Conservation (phyloP, 2,888 invertebrate genomes). For the Loripinus fragilis region DNA sequence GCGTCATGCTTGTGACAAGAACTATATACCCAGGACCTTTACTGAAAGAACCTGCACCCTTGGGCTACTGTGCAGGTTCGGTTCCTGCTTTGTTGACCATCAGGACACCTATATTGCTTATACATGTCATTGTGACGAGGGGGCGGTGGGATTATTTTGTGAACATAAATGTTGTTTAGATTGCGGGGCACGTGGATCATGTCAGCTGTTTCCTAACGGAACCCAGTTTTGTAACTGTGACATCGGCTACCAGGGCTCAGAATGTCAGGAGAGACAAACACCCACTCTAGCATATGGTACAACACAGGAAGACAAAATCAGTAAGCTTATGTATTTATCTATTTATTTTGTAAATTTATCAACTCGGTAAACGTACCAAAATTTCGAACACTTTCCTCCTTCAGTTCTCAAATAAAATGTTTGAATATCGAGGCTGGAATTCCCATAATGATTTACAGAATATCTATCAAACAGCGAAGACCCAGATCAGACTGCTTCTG, state of each 20-base stretch:
- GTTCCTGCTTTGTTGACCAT: conserved; percentile 34
- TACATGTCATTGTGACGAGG: conserved; percentile 44
- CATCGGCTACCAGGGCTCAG: conserved; percentile 29
- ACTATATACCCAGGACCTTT: conserved; percentile 28
- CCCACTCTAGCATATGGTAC: not conserved
- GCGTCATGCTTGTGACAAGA: not conserved
- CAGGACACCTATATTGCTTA: conserved; percentile 36
- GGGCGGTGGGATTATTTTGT: conserved; percentile 45
- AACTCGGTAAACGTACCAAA: too few species aligned
- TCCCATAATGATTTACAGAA: too few species aligned
- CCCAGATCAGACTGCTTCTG: too few species aligned
- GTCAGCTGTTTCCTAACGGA: conserved; percentile 36
- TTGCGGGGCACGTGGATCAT: conserved; percentile 45
- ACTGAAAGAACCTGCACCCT: conserved; percentile 28
- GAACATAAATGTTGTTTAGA: conserved; percentile 49
- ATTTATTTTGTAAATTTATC: too few species aligned
- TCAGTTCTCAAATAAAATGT: too few species aligned
- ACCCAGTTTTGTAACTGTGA: conserved; percentile 40
- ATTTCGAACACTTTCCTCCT: too few species aligned
- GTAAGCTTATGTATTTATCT: too few species aligned
- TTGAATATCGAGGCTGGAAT: too few species aligned
- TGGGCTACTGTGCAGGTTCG: conserved; percentile 36
- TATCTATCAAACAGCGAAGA: too few species aligned
- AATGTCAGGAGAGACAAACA: conserved; percentile 26
- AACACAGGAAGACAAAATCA: not conserved